phyloP scores from a whole-genome alignment of 2,113 vertebrate species.

The Brachirus orientalis region DNA sequence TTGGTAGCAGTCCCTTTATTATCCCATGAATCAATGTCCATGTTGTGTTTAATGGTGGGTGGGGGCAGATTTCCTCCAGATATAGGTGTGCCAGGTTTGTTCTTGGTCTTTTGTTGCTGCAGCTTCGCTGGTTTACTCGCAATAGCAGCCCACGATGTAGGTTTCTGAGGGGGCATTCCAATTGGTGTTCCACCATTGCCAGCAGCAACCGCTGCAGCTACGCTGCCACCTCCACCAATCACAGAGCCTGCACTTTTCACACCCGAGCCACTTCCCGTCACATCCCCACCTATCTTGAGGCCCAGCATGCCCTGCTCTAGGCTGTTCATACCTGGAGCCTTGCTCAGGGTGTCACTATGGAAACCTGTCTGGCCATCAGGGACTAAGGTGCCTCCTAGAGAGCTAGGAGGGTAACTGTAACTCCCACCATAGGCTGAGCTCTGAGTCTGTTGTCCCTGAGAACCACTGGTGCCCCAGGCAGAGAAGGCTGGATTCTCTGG shows the following conservation, averaged over 20 bases:
- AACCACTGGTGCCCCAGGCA: conserved; percentile 94
- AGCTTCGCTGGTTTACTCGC: conserved; percentile 96
- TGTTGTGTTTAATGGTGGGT: conserved; percentile 95
- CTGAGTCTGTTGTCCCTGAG: conserved; percentile 96
- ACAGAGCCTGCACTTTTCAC: conserved; percentile 93
- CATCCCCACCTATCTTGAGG: conserved; percentile 92
- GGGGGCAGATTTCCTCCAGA: conserved; percentile 86
- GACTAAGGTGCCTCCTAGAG: conserved; percentile 93
- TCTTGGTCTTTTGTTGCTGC: conserved; percentile 93
- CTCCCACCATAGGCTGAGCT: conserved; percentile 94
- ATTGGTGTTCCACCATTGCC: conserved; percentile 88
- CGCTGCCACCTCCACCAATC: conserved; percentile 79
- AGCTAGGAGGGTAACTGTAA: conserved; percentile 96
- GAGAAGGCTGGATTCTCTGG: conserved; percentile 97
- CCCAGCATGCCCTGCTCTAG: conserved; percentile 97
- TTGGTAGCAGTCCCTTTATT: conserved; percentile 90
- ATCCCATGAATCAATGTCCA: conserved; percentile 99
- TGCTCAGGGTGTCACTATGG: conserved; percentile 92
- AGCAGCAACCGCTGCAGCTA: conserved; percentile 75
- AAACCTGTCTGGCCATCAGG: conserved; percentile 94
- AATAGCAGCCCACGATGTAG: conserved; percentile 96
- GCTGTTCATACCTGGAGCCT: conserved; percentile 96
- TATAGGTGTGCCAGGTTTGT: conserved; percentile 86
- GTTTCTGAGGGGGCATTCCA: conserved; percentile 91
- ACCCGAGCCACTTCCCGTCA: conserved; percentile 84